phyloP scores from a whole-genome alignment of 2,797 vertebrate species.

The Cyclura pinguis region DNA sequence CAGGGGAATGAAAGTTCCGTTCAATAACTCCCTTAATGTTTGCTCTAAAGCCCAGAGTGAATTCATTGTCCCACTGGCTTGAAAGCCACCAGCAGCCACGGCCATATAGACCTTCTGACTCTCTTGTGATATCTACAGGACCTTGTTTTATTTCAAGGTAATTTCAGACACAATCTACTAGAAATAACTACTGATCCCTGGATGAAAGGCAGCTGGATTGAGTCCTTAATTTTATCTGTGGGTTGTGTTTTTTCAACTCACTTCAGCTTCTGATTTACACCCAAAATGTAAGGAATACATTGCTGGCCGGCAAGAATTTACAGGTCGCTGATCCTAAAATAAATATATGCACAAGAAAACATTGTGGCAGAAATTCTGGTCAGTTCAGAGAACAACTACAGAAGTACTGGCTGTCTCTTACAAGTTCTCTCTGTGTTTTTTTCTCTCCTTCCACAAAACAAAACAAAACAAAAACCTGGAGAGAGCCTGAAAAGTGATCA shows the following conservation, averaged over 20 bases:
- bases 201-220: neutral
- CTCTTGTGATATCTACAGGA: neutral
- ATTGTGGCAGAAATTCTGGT: neutral
- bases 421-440: neutral
- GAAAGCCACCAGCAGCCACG: no score
- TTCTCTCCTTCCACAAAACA: neutral
- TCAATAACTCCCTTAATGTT: no score
- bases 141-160: neutral
- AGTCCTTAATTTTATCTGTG: neutral
- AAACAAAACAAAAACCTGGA: constrained; percentile 13
- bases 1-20: no score
- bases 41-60: no score
- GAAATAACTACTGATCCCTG: neutral
- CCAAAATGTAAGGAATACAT: neutral
- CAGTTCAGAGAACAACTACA: neutral
- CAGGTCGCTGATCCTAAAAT: neutral
- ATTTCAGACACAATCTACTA: neutral
- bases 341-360: neutral
- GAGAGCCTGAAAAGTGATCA: constrained; percentile 46
- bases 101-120: no score
- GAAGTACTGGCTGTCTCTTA: neutral
- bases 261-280: neutral
- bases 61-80: no score
- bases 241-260: neutral
- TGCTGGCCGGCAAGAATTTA: neutral